phyloP scores from a whole-genome alignment of 1,140 invertebrate species.

The Drosophila virilis region DNA sequence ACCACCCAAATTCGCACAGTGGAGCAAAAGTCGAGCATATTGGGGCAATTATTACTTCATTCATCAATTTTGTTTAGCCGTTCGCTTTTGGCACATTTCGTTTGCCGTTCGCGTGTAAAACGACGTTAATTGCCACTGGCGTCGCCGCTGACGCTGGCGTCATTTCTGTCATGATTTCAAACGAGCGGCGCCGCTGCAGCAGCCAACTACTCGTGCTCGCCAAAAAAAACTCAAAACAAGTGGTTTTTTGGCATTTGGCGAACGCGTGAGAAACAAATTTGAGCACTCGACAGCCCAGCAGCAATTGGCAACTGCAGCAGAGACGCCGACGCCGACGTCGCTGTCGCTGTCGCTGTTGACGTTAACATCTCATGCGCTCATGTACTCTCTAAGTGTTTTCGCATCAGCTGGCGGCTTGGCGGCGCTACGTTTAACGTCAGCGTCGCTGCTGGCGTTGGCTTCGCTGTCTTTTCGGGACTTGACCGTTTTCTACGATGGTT shows the following conservation, averaged over 20 bases:
- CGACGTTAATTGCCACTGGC: constrained; percentile 24
- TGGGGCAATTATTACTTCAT: constrained; percentile 62
- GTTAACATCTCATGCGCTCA: constrained; percentile 11
- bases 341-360: background rate
- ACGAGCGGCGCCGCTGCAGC: background rate
- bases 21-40: constrained; percentile 49
- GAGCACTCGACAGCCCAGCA: constrained; percentile 1
- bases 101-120: constrained; percentile 23
- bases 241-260: constrained; percentile 57
- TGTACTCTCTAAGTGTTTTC: background rate
- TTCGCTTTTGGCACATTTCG: constrained; percentile 25
- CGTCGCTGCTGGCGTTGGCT: background rate
- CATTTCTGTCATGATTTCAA: constrained; percentile 27
- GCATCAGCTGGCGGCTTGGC: constrained; percentile 8
- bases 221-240: constrained; percentile 56
- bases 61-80: constrained; percentile 51
- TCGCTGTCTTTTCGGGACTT: constrained; percentile 10
- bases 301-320: constrained; percentile 4
- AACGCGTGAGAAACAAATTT: constrained; percentile 64
- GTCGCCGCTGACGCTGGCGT: constrained; percentile 21
- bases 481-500: constrained; percentile 24
- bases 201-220: background rate
- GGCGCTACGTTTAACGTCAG: constrained; percentile 1
- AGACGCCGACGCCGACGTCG: background rate
- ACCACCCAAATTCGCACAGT: constrained; percentile 78